These are phyloP conservation scores for Oasisia sp. DNA, from an alignment of 2,888 invertebrate species.

Conservation along the genomic window DNA sequence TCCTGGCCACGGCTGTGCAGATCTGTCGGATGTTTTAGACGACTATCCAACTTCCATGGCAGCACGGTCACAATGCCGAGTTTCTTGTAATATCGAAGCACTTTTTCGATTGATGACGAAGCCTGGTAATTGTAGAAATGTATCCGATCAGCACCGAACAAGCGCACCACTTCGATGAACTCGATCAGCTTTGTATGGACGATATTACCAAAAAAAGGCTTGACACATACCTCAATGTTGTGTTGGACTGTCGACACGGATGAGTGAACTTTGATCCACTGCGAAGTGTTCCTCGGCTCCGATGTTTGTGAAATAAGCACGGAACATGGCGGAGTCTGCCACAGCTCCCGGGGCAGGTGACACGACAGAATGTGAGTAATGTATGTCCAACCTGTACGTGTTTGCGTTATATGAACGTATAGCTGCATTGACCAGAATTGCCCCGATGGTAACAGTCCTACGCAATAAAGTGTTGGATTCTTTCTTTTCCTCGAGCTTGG, in stretches of 20 bases:
- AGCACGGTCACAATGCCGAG: conserved; percentile 48
- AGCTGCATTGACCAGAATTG: neutral
- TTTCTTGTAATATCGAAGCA: conserved; percentile 51
- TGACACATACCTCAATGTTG: conserved; percentile 57
- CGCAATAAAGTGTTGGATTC: neutral
- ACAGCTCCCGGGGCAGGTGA: conserved; percentile 43
- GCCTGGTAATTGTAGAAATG: conserved; percentile 55
- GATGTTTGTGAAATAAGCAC: neutral
- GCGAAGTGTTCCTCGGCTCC: too few relatives aligned
- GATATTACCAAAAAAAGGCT: conserved; percentile 61
- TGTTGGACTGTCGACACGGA: neutral
- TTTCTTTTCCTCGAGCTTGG: neutral
- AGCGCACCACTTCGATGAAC: conserved; percentile 57
- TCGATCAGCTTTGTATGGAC: conserved; percentile 54
- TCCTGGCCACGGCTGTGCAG: conserved; percentile 56
- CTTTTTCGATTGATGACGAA: conserved; percentile 45
- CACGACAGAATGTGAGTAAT: conserved; percentile 62
- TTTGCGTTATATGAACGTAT: conserved; percentile 58
- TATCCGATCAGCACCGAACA: conserved; percentile 56
- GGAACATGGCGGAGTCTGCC: conserved; percentile 7
- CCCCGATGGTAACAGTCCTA: too few relatives aligned
- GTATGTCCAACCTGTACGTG: conserved; percentile 55
- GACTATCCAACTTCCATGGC: conserved; percentile 54
- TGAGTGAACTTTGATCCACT: too few relatives aligned
- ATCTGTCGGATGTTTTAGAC: conserved; percentile 28